Evolutionary conservation across 2,113 vertebrate species (phyloP), one percentile per base, ranked within the genome.

Genomic region (Tragelaphus strepsiceros): DNA sequence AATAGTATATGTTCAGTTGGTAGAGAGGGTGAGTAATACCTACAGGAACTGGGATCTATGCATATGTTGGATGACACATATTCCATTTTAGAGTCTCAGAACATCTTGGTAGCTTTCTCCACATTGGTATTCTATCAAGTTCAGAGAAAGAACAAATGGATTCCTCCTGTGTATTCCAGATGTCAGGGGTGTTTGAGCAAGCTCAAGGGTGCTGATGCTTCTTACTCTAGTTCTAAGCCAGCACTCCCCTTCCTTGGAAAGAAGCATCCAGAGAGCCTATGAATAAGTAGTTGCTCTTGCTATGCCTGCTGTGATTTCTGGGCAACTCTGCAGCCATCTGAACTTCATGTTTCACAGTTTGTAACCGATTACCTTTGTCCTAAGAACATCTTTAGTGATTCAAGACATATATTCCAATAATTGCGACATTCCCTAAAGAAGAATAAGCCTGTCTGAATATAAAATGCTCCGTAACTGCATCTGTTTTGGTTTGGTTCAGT

Each of bases 401-500:
- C 46, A 86, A 78, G 81, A 67, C 16, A 58, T 90, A 46, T 67
- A 89, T 61, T 88, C 56, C 59, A 85, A 92, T 96, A 90, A 82
- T 32, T 80, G 84, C 39, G 96, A 53, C 26, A 95, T 90, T 67
- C 24, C 24, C 35, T 91, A 43, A 82, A 96, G 95, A 62, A 35
- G 1, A 43, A 82, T 85, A 91, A 21, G 53, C 11, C 88, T 92
- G 43, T 59, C 24, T 15, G 49, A n/a, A 32, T 92, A 3, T 90
- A 93, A 97, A 96, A 87, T 64, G 19, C 78, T 71, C 87, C 88
- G 22, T 71, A 80, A 62, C 86, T 92, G 49, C 80, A 88, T 86
- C 64, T 97, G 62, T 88, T 95, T 22, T 78, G 32, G 11, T 83
- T 90, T 90, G 81, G 85, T 77, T 97, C 51, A 39, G 2, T 97